Conservation (phyloP, 2,113 vertebrate species). For the Python bivittatus region DNA sequence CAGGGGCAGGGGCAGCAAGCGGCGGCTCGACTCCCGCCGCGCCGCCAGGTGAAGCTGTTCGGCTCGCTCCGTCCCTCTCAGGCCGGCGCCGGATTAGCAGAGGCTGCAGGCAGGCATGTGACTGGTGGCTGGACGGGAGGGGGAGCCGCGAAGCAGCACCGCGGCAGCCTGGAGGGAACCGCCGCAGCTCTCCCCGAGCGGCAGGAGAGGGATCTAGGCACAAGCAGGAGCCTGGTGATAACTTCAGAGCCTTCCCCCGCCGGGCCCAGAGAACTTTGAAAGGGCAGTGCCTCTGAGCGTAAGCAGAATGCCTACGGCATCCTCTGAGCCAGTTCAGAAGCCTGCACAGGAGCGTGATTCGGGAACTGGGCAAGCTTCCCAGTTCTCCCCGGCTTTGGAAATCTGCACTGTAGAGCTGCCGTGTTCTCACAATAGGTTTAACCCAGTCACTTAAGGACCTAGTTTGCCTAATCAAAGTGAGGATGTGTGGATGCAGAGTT, state of each 20-base stretch:
- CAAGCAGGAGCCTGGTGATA: neutral
- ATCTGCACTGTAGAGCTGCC: neutral
- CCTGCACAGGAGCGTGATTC: neutral
- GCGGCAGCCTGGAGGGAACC: neutral
- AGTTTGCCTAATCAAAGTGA: neutral
- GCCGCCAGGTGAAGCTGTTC: conserved; percentile 6
- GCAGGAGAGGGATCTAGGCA: neutral
- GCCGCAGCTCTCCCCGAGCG: neutral
- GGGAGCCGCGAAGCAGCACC: neutral
- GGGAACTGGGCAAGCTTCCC: neutral
- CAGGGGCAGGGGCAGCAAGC: neutral
- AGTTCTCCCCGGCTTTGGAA: neutral
- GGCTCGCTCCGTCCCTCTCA: neutral
- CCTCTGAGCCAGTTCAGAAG: neutral
- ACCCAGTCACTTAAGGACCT: neutral
- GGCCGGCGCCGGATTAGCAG: conserved; percentile 26
- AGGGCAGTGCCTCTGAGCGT: neutral
- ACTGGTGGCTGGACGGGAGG: conserved; percentile 20
- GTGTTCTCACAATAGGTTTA: neutral
- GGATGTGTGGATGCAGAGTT: neutral
- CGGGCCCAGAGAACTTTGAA: neutral
- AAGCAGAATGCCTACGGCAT: neutral
- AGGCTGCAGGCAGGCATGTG: conserved; percentile 14
- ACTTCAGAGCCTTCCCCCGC: neutral
- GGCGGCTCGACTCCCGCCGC: conserved; percentile 18